Conservation (phyloP, 2,797 vertebrate genomes). For the Carapus acus region DNA sequence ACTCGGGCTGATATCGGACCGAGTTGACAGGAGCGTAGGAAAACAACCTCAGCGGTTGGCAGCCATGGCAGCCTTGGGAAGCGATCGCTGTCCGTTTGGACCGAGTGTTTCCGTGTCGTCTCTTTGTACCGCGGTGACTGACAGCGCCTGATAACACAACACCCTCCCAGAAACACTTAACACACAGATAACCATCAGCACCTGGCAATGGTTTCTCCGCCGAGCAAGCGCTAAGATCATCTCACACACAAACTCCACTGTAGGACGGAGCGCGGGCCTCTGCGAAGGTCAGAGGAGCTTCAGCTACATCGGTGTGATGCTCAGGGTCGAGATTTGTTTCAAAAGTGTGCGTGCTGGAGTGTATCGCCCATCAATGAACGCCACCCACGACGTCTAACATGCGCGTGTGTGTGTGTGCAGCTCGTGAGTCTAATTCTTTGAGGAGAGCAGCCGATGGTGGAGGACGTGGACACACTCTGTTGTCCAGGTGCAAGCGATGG, state of each 20-base stretch:
- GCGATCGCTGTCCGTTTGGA: background rate
- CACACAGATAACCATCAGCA: constrained; percentile 41
- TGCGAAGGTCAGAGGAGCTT: constrained; percentile 21
- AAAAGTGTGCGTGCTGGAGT: constrained; percentile 15
- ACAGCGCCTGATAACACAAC: constrained; percentile 23
- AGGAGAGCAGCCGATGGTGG: too few relatives aligned
- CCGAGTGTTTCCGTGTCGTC: constrained; percentile 14
- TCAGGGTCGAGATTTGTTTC: constrained; percentile 21
- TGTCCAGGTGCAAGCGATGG: too few relatives aligned
- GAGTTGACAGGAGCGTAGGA: too few relatives aligned
- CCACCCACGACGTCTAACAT: constrained; percentile 21
- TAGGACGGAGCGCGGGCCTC: constrained; percentile 6
- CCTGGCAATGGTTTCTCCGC: constrained; percentile 46
- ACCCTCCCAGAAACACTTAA: constrained; percentile 40
- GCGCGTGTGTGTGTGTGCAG: constrained; percentile 10
- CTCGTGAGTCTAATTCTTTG: constrained; percentile 10
- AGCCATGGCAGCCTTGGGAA: constrained; percentile 1
- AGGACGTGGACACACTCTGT: too few relatives aligned
- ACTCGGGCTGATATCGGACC: too few relatives aligned
- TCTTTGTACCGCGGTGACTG: constrained; percentile 1
- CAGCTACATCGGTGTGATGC: constrained; percentile 2
- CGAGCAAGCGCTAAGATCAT: constrained; percentile 33
- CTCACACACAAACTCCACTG: constrained; percentile 26
- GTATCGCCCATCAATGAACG: constrained; percentile 33
- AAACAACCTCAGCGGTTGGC: background rate